Percentiles rank a stretch among this genome's conserved stretches.
Conservation (phyloP, 2,113 vertebrate genomes). For the Blennius ocellaris region DNA sequence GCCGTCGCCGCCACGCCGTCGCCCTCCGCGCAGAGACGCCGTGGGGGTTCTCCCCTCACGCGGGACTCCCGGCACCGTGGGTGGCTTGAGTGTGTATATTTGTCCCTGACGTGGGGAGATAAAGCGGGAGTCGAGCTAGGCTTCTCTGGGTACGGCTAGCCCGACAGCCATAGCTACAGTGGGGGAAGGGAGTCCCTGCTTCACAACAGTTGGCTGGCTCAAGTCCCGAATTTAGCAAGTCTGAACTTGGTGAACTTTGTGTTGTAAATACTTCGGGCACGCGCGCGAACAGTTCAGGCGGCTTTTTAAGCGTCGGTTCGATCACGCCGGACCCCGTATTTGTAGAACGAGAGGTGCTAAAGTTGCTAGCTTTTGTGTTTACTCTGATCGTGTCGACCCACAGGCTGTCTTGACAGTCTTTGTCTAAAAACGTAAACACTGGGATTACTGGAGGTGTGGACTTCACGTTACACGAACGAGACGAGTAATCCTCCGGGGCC, state of each 20-base stretch:
- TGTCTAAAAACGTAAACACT: conserved; percentile 75
- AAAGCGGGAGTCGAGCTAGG: conserved; percentile 53
- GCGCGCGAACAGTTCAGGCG: too few species aligned
- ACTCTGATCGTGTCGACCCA: conserved; percentile 32
- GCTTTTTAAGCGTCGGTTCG: too few species aligned
- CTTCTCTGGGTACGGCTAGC: conserved; percentile 40
- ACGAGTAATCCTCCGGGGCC: background rate
- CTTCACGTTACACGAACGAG: background rate
- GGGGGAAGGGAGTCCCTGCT: conserved; percentile 80
- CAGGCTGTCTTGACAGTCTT: conserved; percentile 58
- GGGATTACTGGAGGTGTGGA: background rate
- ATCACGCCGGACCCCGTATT: too few species aligned
- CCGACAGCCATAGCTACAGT: conserved; percentile 55
- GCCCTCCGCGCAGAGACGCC: conserved; percentile 7
- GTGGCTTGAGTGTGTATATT: background rate
- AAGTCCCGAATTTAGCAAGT: conserved; percentile 67
- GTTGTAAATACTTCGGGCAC: conserved; percentile 37
- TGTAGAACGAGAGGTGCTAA: too few species aligned
- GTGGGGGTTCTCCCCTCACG: background rate
- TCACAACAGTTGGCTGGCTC: conserved; percentile 78
- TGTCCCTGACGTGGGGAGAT: conserved; percentile 9
- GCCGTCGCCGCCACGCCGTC: conserved; percentile 19
- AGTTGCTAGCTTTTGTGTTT: background rate
- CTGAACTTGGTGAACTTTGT: conserved; percentile 79
- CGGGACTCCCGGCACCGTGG: background rate